Percentiles rank a stretch among this genome's conserved stretches.
Conservation (phyloP, 2,113 vertebrate genomes). For the Megaleporinus macrocephalus region DNA sequence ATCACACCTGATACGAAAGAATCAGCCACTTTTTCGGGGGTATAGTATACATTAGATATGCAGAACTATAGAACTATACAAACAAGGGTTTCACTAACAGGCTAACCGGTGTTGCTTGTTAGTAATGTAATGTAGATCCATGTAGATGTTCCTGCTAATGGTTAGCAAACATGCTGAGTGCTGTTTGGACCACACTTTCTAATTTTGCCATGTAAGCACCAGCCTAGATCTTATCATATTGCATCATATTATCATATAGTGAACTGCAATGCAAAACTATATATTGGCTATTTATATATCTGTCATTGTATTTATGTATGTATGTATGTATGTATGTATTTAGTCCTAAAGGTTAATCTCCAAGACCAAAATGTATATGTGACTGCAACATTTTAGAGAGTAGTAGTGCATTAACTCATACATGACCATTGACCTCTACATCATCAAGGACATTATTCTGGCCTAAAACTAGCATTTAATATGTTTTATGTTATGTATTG, state of each 20-base stretch:
- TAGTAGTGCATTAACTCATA: not conserved
- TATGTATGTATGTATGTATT: constrained; percentile 13
- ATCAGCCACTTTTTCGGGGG: not conserved
- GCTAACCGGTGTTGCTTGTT: not conserved
- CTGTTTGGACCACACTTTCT: not conserved
- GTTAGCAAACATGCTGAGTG: not conserved
- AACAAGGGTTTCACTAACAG: not conserved
- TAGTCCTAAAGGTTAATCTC: not conserved
- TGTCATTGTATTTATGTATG: constrained; percentile 7
- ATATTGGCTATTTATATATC: not conserved
- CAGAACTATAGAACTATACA: not conserved
- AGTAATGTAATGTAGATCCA: not conserved
- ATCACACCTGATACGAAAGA: constrained; percentile 46
- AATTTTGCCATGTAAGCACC: not conserved
- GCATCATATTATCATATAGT: not conserved
- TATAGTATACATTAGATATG: not conserved
- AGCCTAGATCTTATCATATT: not conserved
- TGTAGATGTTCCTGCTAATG: not conserved
- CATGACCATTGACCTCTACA: not conserved
- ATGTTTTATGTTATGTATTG: too few species aligned
- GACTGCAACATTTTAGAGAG: not conserved
- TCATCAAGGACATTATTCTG: not conserved
- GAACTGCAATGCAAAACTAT: not conserved
- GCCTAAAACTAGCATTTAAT: too few species aligned
- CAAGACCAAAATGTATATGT: not conserved